These are phyloP conservation scores for Heliconius erato DNA, from an alignment of 2,888 invertebrate species.

Conservation along the genomic window DNA sequence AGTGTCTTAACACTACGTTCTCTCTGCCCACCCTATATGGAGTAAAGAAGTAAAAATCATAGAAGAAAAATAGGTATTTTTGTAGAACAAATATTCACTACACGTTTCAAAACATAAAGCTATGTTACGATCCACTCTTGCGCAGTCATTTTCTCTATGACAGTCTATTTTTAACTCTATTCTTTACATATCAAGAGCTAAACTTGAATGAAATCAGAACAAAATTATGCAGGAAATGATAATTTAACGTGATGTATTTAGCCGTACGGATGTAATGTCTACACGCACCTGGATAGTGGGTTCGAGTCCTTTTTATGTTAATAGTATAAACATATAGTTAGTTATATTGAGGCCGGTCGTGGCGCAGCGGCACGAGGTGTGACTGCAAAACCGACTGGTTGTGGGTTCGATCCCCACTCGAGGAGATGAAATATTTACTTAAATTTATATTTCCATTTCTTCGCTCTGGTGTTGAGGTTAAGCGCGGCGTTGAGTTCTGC, in stretches of 20 bases:
- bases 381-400: too few species aligned
- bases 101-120: conserved; percentile 1
- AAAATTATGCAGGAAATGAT: conserved; percentile 32
- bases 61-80: not conserved
- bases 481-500: too few species aligned
- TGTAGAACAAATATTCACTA: not conserved
- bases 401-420: too few species aligned
- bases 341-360: too few species aligned
- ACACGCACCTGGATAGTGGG: not conserved
- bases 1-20: not conserved
- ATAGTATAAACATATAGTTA: too few species aligned
- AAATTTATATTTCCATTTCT: too few species aligned
- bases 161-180: not conserved
- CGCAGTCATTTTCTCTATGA: not conserved
- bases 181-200: not conserved
- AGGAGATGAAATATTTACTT: too few species aligned
- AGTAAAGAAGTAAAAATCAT: not conserved
- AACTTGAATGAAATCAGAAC: not conserved
- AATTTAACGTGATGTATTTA: conserved; percentile 39
- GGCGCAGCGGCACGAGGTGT: too few species aligned
- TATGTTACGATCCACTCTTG: conserved; percentile 7
- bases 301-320: conserved; percentile 4
- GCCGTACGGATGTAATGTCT: conserved; percentile 11
- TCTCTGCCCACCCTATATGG: not conserved
- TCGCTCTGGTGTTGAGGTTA: too few species aligned